Base-by-base conservation (phyloP, 2,888 invertebrate species). In the Lepidocyrtinus sp. region DNA sequence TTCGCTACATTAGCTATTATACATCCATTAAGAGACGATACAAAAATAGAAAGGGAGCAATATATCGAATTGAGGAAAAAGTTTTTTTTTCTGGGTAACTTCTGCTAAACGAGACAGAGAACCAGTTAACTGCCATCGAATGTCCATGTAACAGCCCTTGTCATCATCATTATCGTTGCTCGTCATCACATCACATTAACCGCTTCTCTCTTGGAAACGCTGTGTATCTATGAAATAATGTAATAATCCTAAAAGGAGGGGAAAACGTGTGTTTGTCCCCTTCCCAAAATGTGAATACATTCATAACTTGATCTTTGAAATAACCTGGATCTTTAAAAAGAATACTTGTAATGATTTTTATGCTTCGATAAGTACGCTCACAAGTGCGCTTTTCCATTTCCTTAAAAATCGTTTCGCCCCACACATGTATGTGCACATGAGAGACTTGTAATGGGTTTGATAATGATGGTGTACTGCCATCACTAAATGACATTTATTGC, bases 81-180 rank as follows among this genome's bases (percentile, higher is more conserved):
- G 27, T 25, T 62, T 46, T 21, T 21, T 24, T 15, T 67, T 21
- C 26, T 67, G 45, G 64, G 45, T 63, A 77, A 77, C 71, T 73
- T 78, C 62, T 78, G 78, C 64, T 78, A 72, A 67, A 72, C 72
- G 45, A 46, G 72, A 50, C 15, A 65, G 62, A 72, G 72, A 77
- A 65, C 76, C 59, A 78, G 71, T 77, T 77, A 72, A 77, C 78
- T 78, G 50, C 78, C 72, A 78, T 73, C 78, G 72, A 78, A 78
- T 78, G 78, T 78, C 72, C 36, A 0, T 62, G 78, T 73, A 78
- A 78, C 78, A 78, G 78, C 72, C 78, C 72, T 78, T 72, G 78
- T 78, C 78, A 72, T 78, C 78, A 78, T 72, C 72, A 67, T 78
- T 68, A 63, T 72, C 62, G 22, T 68, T 36, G 5, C 36, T 36